Evolutionary conservation across 2,113 vertebrate genomes (phyloP), one percentile per base, ranked within the genome.

Genomic region (Delphinus delphis): DNA sequence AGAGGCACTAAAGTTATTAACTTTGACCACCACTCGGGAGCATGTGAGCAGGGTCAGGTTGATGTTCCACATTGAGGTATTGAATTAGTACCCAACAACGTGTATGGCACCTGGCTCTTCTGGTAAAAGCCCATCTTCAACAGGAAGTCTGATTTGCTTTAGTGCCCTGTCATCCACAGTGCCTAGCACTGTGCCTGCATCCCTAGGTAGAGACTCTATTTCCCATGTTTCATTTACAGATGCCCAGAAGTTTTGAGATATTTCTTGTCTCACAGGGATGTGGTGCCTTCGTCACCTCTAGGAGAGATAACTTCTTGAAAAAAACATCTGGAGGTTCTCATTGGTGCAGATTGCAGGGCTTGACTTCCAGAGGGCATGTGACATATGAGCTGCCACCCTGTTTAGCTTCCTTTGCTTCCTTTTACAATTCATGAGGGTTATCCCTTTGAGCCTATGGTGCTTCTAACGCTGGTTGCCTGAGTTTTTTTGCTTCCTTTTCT

Each of bases 401-500:
- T 74, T 73, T 93, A 80, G 38, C 71, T 88, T 84, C 53, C 73
- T 82, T 88, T 87, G 70, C 84, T 95, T 94, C 83, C 41, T 92
- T 92, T 82, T 83, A 71, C 67, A 86, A 13, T 94, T 94, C 68
- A 18, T 33, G 6, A 70, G 44, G 28, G 14, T 71, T 87, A 67
- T 71, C 36, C 21, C 71, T 95, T 96, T 74, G 82, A 97, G 33
- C 62, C 55, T 12, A 4, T 31, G 28, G 36, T 94, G 70, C n/a
- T 93, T 90, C 67, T 95, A 88, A 95, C 3, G 4, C 55, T 90
- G 38, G 47, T 50, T 90, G 79, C 88, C 76, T 67, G 25, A 25
- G 33, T 96, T 65, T 95, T 79, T 79, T 94, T 70, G 41, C 68
- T 92, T 95, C 67, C 70, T 88, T 73, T 95, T 85, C 77, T 94